phyloP scores from a whole-genome alignment of 2,888 invertebrate genomes.

The Rhingia rostrata region DNA sequence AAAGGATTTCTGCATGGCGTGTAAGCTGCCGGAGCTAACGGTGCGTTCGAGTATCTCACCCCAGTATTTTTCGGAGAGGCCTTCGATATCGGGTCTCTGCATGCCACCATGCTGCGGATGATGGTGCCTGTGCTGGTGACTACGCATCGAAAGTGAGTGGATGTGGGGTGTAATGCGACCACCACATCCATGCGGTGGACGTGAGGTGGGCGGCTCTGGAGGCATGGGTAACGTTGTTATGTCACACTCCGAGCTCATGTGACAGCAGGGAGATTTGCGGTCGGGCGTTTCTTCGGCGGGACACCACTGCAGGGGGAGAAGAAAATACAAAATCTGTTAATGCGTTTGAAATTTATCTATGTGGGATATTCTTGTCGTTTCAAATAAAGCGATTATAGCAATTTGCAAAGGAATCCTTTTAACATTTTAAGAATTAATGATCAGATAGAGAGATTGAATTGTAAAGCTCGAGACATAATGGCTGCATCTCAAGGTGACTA shows the following conservation, averaged over 20 bases:
- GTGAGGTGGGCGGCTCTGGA: slow-evolving; percentile 81
- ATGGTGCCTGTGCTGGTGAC: slow-evolving; percentile 69
- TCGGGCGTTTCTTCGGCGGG: slow-evolving; percentile 81
- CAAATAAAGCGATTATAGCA: slow-evolving; percentile 8
- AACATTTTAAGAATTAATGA: slow-evolving; percentile 7
- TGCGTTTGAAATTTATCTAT: slow-evolving; percentile 32
- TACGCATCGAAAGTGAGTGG: slow-evolving; percentile 49
- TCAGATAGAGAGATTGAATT: slow-evolving; percentile 27
- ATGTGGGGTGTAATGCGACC: slow-evolving; percentile 79
- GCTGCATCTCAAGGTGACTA: slow-evolving; percentile 19
- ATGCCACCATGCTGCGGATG: slow-evolving; percentile 63
- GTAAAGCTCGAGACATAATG: slow-evolving; percentile 1
- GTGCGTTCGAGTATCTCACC: slow-evolving; percentile 91
- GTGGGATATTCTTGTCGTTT: not conserved
- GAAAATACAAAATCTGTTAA: slow-evolving; percentile 49
- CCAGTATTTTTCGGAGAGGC: slow-evolving; percentile 89
- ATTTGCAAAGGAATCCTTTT: slow-evolving; percentile 15
- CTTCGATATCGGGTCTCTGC: slow-evolving; percentile 85
- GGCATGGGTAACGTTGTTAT: slow-evolving; percentile 82
- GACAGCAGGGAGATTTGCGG: slow-evolving; percentile 82
- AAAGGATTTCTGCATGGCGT: slow-evolving; percentile 85
- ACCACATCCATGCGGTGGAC: slow-evolving; percentile 79
- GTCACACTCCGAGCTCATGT: slow-evolving; percentile 82
- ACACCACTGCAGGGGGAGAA: slow-evolving; percentile 79
- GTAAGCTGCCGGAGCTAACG: slow-evolving; percentile 89